phyloP scores from a whole-genome alignment of 2,888 invertebrate genomes.

The Phyto melanocephala region DNA sequence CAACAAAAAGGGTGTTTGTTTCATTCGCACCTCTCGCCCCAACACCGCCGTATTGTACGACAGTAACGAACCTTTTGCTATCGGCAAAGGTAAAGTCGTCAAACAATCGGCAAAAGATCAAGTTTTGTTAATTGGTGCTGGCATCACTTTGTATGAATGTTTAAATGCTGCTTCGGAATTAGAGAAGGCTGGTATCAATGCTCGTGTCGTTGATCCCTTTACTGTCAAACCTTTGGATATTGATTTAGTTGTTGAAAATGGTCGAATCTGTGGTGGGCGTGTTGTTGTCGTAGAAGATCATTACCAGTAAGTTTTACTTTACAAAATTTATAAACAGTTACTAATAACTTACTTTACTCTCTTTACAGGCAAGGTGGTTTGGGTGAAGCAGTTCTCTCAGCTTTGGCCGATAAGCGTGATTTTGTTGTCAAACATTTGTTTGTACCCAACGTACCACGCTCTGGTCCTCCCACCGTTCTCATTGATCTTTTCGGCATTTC shows the following conservation, averaged over 20 bases:
- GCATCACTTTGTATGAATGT: slow-evolving; percentile 95
- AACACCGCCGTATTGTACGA: slow-evolving; percentile 91
- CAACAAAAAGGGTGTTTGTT: slow-evolving; percentile 95
- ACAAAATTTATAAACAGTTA: background rate
- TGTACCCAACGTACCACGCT: slow-evolving; percentile 91
- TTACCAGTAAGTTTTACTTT: slow-evolving; percentile 87
- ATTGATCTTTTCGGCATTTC: slow-evolving; percentile 94
- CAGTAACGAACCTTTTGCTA: slow-evolving; percentile 89
- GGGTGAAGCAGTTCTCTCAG: slow-evolving; percentile 95
- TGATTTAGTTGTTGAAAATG: slow-evolving; percentile 86
- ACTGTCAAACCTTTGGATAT: slow-evolving; percentile 97
- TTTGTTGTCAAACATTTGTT: slow-evolving; percentile 88
- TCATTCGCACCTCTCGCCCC: slow-evolving; percentile 96
- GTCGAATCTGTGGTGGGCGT: slow-evolving; percentile 87
- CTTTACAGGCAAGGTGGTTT: slow-evolving; percentile 86
- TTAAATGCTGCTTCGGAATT: slow-evolving; percentile 89
- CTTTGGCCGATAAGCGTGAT: slow-evolving; percentile 85
- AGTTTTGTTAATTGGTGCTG: slow-evolving; percentile 93
- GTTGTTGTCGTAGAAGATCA: slow-evolving; percentile 98
- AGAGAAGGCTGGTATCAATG: slow-evolving; percentile 84
- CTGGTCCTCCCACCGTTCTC: slow-evolving; percentile 92
- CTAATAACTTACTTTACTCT: slow-evolving; percentile 6
- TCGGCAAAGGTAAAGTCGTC: slow-evolving; percentile 90
- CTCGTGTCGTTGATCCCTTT: slow-evolving; percentile 95
- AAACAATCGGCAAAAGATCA: slow-evolving; percentile 87